Percentiles rank a stretch among this genome's conserved stretches.
Evolutionary conservation across 1,140 invertebrate species (phyloP).

Genomic region (Drosophila melanica): DNA sequence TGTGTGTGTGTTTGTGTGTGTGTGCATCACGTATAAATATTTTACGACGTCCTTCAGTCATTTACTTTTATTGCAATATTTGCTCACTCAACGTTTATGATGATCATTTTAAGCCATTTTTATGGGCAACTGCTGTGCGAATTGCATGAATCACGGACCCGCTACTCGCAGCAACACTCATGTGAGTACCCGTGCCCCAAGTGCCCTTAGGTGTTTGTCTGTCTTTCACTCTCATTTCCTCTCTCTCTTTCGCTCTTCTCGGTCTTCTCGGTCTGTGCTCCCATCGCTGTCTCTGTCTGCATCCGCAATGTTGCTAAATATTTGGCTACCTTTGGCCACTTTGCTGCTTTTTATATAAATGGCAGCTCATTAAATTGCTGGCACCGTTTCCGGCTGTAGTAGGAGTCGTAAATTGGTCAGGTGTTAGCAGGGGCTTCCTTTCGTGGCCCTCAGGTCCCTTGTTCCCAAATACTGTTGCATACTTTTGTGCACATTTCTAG

Average conservation of each 20-base stretch:
- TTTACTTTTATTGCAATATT: constrained; percentile 84
- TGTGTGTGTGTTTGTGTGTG: constrained; percentile 27
- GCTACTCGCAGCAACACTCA: constrained; percentile 17
- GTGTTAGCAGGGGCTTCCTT: constrained; percentile 1
- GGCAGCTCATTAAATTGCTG: constrained; percentile 80
- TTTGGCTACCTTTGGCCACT: constrained; percentile 70
- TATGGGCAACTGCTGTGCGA: constrained; percentile 74
- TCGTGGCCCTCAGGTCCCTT: background rate
- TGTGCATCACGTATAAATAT: constrained; percentile 82
- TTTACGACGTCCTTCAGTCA: constrained; percentile 84
- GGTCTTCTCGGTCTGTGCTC: constrained; percentile 12
- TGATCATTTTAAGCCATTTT: constrained; percentile 84
- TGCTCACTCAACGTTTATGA: constrained; percentile 84
- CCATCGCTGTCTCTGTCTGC: constrained; percentile 15
- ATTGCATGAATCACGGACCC: constrained; percentile 74
- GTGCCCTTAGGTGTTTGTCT: constrained; percentile 43
- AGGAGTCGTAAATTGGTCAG: constrained; percentile 42
- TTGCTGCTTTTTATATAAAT: constrained; percentile 69
- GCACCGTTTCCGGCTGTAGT: constrained; percentile 58
- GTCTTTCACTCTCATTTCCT: constrained; percentile 19
- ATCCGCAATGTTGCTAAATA: constrained; percentile 69
- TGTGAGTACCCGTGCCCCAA: constrained; percentile 51
- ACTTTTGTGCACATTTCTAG: constrained; percentile 42
- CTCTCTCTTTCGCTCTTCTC: background rate
- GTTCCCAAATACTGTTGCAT: constrained; percentile 18